Conservation (phyloP, 2,113 vertebrate genomes). For the Orientallactaga bullata region DNA sequence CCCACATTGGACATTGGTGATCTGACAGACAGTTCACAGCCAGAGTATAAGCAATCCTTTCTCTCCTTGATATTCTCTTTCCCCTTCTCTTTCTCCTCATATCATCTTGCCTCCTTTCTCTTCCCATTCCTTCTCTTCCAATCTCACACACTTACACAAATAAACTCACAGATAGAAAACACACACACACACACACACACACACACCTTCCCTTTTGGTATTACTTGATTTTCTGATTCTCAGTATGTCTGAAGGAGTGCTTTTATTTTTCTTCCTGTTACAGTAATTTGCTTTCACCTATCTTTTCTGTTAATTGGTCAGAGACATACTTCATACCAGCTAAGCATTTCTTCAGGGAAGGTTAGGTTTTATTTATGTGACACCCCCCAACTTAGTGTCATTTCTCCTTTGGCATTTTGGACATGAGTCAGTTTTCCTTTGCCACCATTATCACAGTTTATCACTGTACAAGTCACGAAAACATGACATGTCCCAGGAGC, state of each 20-base stretch:
- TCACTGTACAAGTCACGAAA: background rate
- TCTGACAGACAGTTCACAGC: background rate
- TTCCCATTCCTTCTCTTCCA: background rate
- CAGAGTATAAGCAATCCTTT: background rate
- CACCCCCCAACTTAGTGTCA: background rate
- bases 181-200: background rate
- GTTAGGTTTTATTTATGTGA: background rate
- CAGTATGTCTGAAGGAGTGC: background rate
- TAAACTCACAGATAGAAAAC: background rate
- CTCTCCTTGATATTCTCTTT: background rate
- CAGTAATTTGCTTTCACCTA: background rate
- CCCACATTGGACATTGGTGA: background rate
- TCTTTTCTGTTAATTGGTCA: background rate
- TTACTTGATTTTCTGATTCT: background rate
- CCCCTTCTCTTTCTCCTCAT: background rate
- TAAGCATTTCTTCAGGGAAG: background rate
- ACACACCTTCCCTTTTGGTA: too few species aligned
- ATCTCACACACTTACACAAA: background rate
- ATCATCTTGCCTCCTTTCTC: background rate
- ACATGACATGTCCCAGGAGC: background rate
- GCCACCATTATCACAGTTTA: too few species aligned
- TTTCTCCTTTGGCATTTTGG: background rate
- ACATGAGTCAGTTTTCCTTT: background rate
- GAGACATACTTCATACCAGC: background rate
- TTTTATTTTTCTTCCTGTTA: background rate